Evolutionary conservation across 2,113 vertebrate genomes (phyloP), one percentile per base, ranked within the genome.

Genomic region (Aythya baeri): DNA sequence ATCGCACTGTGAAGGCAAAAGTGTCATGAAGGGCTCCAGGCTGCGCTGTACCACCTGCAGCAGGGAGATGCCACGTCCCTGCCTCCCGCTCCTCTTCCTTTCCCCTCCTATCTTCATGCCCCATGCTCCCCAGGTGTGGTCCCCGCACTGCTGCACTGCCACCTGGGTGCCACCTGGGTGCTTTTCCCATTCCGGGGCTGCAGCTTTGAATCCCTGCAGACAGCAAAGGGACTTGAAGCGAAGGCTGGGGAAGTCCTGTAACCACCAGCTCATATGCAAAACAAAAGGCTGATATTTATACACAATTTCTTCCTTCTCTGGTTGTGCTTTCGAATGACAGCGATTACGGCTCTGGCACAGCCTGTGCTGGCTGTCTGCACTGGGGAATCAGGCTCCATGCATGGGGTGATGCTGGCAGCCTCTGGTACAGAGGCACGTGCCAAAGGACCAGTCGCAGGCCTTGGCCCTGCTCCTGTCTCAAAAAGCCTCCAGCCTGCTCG

Each of bases 321-420:
- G 36, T 78, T 66, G 66, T 73, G 67, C 66, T 73, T 85, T 91
- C 4, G 5, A 72, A 66, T 66, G 32, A 52, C 50, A 79, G 17
- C 9, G 31, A 26, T 58, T 5, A 1, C 0, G 23, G 50, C 50
- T 26, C 50, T 52, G 50, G 50, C 23, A 25, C 50, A 4, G 23
- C 23, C 23, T 7, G 7, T 26, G 62, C 13, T 18, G 46, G 38
- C 72, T 38, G 0, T 0, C 46, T 15, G n/a, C 32, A 36, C 3
- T 0, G 2, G 22, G 58, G 38, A 13, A 23, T 11, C 1, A 0
- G 54, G 43, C 9, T 34, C 44, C 52, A 23, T 12, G 29, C 8
- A 25, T 0, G 1, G 13, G 14, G n/a, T 20, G 29, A 50, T 71
- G 72, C 31, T 70, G 38, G 34, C 20, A 21, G 57, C 34, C 34